Evolutionary conservation across 92 coral and sea anemone species (phyloP), one percentile per base, ranked within the genome.

Genomic region (Desmophyllum pertusum): DNA sequence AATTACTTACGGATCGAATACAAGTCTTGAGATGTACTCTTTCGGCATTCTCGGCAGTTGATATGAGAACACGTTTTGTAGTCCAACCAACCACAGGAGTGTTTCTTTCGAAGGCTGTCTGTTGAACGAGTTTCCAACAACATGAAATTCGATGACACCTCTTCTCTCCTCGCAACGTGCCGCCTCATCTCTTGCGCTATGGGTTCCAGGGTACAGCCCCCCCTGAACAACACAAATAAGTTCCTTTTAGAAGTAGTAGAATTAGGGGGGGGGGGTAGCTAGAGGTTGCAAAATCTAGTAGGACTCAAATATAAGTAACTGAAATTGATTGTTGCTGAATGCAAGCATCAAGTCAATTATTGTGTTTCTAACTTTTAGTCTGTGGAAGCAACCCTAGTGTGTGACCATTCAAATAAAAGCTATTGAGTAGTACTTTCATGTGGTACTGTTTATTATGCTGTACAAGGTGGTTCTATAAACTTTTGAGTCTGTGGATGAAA

Each of bases 41-140:
- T 96, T 96, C 0, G 98, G 98, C 98, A 96, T 96, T 51, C 98
- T 89, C 35, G 98, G 98, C 21, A 96, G 77, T 81, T 96, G 98
- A 79, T 96, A 93, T 3, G 98, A 96, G 72, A 96, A 96, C 64
- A 96, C 98, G 83, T 96, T 96, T 91, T 96, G 98, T 31, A 96
- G 79, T 33, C 98, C 98, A 27, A 96, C 93, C 70, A 96, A 87
- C 98, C 98, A 96, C 81, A 90, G 90, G 30, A 93, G 86, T 0
- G 97, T 94, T 74, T 94, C 92, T 21, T 91, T 90, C 10, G 96
- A 94, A 42, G 95, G 93, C 46, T 89, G 95, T 48, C 93, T 79
- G 55, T 86, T 83, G 48, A 96, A 86, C 18, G 98, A 92, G 91
- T 96, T 96, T 17, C 98, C 98, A 77, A 96, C 98, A 68, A 96